phyloP scores from a whole-genome alignment of 2,888 invertebrate genomes.

The Gari tellinella region DNA sequence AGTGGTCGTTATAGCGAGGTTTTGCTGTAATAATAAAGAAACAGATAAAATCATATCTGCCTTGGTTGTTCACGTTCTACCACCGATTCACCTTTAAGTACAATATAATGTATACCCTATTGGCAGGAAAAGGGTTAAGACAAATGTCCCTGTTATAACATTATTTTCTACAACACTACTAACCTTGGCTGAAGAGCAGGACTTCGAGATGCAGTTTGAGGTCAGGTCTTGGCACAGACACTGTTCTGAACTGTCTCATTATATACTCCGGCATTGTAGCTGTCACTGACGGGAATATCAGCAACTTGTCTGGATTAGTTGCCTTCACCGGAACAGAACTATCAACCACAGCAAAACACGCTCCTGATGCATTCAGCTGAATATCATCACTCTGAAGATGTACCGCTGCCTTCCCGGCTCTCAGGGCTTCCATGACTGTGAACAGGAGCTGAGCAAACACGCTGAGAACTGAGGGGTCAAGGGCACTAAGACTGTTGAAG shows the following conservation, averaged over 20 bases:
- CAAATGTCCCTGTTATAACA: no score
- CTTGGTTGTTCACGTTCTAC: no score
- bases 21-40: no score
- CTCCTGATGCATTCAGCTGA: slow-evolving; percentile 72
- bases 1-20: no score
- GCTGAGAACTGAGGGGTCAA: slow-evolving; percentile 76
- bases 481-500: slow-evolving; percentile 78
- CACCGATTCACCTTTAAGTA: no score
- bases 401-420: slow-evolving; percentile 74
- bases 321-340: slow-evolving; percentile 70
- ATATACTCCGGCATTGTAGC: slow-evolving; percentile 77
- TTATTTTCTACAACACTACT: no score
- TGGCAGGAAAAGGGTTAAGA: no score
- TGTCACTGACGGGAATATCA: slow-evolving; percentile 76
- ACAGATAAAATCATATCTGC: no score
- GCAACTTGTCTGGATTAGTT: slow-evolving; percentile 77
- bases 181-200: slow-evolving; percentile 82
- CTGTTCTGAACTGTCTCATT: slow-evolving; percentile 79
- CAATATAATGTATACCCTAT: no score
- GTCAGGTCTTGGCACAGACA: slow-evolving; percentile 79
- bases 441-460: slow-evolving; percentile 79
- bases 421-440: slow-evolving; percentile 76
- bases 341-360: slow-evolving; percentile 79
- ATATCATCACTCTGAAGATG: slow-evolving; percentile 78
- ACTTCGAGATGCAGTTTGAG: slow-evolving; percentile 75